Conservation (phyloP, 1,140 invertebrate genomes). For the Philotrypesis tridentata region DNA sequence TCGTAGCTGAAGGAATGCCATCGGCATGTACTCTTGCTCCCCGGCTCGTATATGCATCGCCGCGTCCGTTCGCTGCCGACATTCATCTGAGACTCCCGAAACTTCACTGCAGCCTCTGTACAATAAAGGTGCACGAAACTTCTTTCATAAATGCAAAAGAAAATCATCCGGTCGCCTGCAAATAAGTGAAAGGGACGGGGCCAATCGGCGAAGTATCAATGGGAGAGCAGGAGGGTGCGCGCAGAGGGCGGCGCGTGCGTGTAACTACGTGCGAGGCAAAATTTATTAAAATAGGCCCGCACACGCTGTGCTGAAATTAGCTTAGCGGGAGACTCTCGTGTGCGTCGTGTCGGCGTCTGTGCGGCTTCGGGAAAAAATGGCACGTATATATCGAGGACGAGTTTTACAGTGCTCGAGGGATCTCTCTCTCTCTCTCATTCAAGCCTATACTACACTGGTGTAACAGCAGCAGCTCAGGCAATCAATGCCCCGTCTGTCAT, state of each 20-base stretch:
- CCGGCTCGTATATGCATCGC: conserved; percentile 50
- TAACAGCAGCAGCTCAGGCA: conserved; percentile 46
- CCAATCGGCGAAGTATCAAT: background rate
- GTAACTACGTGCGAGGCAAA: conserved; percentile 10
- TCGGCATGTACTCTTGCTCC: conserved; percentile 55
- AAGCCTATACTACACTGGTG: background rate
- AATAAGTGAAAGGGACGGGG: background rate
- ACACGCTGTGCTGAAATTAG: conserved; percentile 37
- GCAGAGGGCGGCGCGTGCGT: background rate
- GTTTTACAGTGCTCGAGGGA: conserved; percentile 45
- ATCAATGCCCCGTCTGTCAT: conserved; percentile 60
- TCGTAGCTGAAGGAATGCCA: conserved; percentile 51
- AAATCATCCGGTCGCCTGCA: background rate
- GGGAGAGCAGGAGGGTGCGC: background rate
- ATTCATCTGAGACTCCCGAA: background rate
- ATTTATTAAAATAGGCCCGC: conserved; percentile 47
- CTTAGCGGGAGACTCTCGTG: conserved; percentile 15
- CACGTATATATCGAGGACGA: conserved; percentile 20
- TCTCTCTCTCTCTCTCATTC: background rate
- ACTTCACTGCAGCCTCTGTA: too few relatives aligned
- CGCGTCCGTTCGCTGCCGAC: conserved; percentile 19
- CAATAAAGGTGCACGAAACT: too few relatives aligned
- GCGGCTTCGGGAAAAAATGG: background rate
- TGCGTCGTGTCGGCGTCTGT: background rate
- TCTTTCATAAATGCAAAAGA: background rate